Evolutionary conservation across 2,797 vertebrate genomes (phyloP), one percentile per base, ranked within the genome.

Genomic region (Coccyzus lansbergi): DNA sequence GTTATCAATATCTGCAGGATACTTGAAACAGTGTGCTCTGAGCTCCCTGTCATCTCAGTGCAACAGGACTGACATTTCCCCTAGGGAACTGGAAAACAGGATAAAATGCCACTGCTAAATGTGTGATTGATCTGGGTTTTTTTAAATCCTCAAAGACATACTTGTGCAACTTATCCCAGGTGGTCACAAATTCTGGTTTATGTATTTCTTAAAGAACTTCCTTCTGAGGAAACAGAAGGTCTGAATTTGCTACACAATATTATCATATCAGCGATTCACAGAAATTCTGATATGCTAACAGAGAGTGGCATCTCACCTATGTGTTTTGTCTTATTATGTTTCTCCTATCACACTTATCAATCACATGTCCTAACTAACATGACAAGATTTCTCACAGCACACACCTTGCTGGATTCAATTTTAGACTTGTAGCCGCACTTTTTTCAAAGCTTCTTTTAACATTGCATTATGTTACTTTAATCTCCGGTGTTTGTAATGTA

Each of bases 141-240:
- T 77, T 40, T 4, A 80, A 77, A 70, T 70, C 53, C 71, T 84
- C 38, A 59, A 42, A 84, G 53, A 8, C 19, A 13, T 33, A 21
- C 7, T 38, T 46, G 15, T 55, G 6, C 1, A 5, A 52, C 89
- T 86, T 84, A 68, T 86, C 58, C 65, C 75, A 92, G 67, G 75
- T 52, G 49, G 52, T 31, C 52, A 59, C n/a, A 38, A 90, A 48
- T 36, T 53, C 69, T 83, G 25, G 20, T 88, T 86, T 42, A 49
- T 21, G 22, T 48, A 68, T 34, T 48, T 82, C 38, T 29, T 40
- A 56, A 84, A 84, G 67, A 75, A 52, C 31, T 60, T n/a, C 26
- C 81, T 86, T 92, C 53, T 52, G 67, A 84, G 28, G 63, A 82
- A 95, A 81, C 29, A 91, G 84, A 58, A 86, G 49, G 42, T 89